A percentile compares a stretch with the other conserved stretches of the same genome.
Evolutionary conservation across 2,888 invertebrate genomes (phyloP).

Genomic region (Hyposoter dolosus): DNA sequence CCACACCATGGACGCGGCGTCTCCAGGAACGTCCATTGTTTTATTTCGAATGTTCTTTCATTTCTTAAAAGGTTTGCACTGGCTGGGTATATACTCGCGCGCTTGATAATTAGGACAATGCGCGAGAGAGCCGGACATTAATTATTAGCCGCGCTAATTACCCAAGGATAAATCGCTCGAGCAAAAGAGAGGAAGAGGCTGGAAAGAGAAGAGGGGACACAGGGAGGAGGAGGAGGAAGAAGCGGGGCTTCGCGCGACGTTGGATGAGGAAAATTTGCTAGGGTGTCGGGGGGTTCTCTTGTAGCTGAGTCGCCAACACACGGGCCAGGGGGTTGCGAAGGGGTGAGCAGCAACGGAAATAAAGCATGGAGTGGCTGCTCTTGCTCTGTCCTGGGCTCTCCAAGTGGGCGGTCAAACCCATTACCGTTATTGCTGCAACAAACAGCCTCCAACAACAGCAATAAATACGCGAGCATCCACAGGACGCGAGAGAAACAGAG

Average conservation of each 20-base stretch:
- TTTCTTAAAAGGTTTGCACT: slow-evolving; percentile 84
- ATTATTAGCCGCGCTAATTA: slow-evolving; percentile 85
- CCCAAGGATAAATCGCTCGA: slow-evolving; percentile 84
- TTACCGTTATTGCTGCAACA: slow-evolving; percentile 85
- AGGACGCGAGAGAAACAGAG: slow-evolving; percentile 37
- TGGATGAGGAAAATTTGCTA: slow-evolving; percentile 44
- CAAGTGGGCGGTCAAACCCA: slow-evolving; percentile 78
- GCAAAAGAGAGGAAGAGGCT: slow-evolving; percentile 18
- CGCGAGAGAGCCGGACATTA: slow-evolving; percentile 79
- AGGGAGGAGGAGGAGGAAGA: not conserved
- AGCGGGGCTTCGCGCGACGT: slow-evolving; percentile 59
- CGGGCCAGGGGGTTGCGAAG: slow-evolving; percentile 22
- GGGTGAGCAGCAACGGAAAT: slow-evolving; percentile 49
- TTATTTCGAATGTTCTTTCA: slow-evolving; percentile 84
- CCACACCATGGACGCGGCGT: slow-evolving; percentile 50
- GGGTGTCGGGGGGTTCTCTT: slow-evolving; percentile 37
- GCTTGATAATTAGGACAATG: slow-evolving; percentile 84
- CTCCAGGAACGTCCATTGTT: slow-evolving; percentile 75
- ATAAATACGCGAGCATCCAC: slow-evolving; percentile 78
- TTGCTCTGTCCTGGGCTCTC: slow-evolving; percentile 58
- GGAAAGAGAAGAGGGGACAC: not conserved
- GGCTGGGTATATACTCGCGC: slow-evolving; percentile 26
- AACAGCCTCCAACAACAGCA: slow-evolving; percentile 83
- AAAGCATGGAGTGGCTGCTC: slow-evolving; percentile 61
- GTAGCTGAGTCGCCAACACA: slow-evolving; percentile 52